Conservation (phyloP, 2,113 vertebrate species). For the Microcebus tavaratra region DNA sequence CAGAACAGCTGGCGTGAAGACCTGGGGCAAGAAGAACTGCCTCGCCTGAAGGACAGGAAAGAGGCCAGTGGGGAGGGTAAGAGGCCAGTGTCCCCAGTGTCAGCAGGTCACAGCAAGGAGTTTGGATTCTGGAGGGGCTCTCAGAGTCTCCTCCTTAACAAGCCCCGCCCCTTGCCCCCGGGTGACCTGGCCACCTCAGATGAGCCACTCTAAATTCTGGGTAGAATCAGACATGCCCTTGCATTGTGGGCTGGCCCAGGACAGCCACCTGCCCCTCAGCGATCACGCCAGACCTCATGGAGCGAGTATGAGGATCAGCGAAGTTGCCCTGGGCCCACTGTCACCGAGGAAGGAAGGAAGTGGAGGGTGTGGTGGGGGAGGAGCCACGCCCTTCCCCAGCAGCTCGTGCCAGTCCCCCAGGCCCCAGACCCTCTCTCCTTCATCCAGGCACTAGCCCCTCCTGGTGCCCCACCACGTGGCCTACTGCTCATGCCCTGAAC, state of each 20-base stretch:
- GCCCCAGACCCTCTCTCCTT: not conserved
- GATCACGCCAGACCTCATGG: not conserved
- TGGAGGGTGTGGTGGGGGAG: too few relatives aligned
- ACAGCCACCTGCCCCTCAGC: not conserved
- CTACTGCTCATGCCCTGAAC: not conserved
- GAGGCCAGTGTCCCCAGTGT: too few relatives aligned
- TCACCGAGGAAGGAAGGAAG: not conserved
- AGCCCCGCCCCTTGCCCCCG: rapidly evolving
- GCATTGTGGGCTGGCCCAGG: not conserved
- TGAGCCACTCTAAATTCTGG: not conserved
- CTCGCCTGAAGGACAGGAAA: not conserved
- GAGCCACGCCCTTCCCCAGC: not conserved
- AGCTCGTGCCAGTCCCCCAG: not conserved
- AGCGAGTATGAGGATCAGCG: not conserved
- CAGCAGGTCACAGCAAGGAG: not conserved
- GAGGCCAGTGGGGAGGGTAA: not conserved
- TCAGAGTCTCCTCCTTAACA: not conserved
- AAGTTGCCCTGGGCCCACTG: not conserved
- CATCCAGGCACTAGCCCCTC: not conserved
- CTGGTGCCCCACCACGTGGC: rapidly evolving
- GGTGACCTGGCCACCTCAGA: not conserved
- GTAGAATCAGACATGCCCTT: not conserved
- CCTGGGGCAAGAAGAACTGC: not conserved
- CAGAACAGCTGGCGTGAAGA: not conserved
- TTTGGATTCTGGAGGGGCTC: not conserved